Evolutionary conservation across 2,797 vertebrate genomes (phyloP), one percentile per base, ranked within the genome.

Genomic region (Bradypodion ventrale): DNA sequence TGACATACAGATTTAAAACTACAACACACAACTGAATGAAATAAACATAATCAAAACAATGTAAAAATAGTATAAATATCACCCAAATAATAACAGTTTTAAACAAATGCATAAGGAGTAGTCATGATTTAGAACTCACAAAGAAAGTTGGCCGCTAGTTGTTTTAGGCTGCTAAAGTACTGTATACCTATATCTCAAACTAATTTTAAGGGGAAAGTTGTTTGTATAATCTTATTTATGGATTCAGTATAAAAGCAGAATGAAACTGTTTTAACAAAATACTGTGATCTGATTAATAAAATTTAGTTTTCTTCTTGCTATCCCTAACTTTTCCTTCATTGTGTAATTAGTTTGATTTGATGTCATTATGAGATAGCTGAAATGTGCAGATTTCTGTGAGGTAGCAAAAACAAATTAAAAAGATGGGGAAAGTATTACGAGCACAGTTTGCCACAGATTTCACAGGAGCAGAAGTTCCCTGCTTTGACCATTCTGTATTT

Each of bases 311-410:
- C 56, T 46, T 68, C 16, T 68, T 29, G 6, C 6, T n/a, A 82
- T 88, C n/a, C n/a, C 2, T 4, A 37, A 35, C 76, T 88, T 91
- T 87, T 63, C 62, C 32, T 88, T 85, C 75, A 56, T 82, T 93
- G 75, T 0, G 5, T 7, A 6, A 79, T 42, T 32, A 83, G 83
- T 9, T 69, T 69, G 13, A 62, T 80, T 83, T 49, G 52, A 44
- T 78, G 81, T 81, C 5, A 42, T 46, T 75, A 76, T 9, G 75
- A 66, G 69, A 85, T 40, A 82, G 65, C 59, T 78, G 35, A 85
- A 83, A 32, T 21, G 49, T 82, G 83, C 52, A 32, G 32, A 5
- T 56, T 56, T 56, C 52, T 56, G 3, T 19, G 21, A 56, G 52
- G 52, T 15, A 56, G 52, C 52, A 56, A n/a, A n/a, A n/a, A n/a